phyloP scores from a whole-genome alignment of 2,797 vertebrate genomes.

The Echeneis naucrates region DNA sequence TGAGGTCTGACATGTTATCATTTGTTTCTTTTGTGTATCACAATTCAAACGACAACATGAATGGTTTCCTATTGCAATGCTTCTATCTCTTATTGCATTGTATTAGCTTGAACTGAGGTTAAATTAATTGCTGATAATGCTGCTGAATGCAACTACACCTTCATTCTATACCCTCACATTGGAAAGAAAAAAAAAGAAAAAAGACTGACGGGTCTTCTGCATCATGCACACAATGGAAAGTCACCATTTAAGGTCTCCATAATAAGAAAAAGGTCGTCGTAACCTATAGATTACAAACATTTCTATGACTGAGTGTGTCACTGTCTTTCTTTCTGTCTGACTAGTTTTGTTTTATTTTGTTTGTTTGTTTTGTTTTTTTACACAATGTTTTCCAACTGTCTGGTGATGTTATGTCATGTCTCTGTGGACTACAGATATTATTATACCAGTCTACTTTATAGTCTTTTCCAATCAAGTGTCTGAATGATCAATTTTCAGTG shows the following conservation, averaged over 20 bases:
- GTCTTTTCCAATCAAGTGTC: neutral
- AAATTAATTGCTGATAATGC: neutral
- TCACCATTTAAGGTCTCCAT: neutral
- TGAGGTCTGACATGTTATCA: constrained; percentile 15
- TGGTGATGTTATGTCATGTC: neutral
- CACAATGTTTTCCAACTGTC: neutral
- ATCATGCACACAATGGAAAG: constrained; percentile 4
- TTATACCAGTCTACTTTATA: neutral
- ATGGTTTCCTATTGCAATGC: neutral
- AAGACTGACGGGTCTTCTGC: constrained; percentile 11
- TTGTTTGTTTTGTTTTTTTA: neutral
- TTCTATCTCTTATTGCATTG: neutral
- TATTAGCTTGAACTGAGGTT: neutral
- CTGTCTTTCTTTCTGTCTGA: neutral
- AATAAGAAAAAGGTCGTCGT: constrained; percentile 11
- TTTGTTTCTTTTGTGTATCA: constrained; percentile 21
- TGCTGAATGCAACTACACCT: neutral
- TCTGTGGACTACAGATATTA: neutral
- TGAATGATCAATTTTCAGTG: neutral
- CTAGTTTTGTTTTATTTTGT: neutral
- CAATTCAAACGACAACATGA: neutral
- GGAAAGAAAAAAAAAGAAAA: neutral
- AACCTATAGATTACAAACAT: neutral
- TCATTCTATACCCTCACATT: neutral
- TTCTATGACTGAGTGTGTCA: neutral